A percentile compares a stretch with the other conserved stretches of the same genome.
These are phyloP conservation scores for Gastrophryne carolinensis DNA, from an alignment of 2,797 vertebrate genomes.

Conservation along the genomic window DNA sequence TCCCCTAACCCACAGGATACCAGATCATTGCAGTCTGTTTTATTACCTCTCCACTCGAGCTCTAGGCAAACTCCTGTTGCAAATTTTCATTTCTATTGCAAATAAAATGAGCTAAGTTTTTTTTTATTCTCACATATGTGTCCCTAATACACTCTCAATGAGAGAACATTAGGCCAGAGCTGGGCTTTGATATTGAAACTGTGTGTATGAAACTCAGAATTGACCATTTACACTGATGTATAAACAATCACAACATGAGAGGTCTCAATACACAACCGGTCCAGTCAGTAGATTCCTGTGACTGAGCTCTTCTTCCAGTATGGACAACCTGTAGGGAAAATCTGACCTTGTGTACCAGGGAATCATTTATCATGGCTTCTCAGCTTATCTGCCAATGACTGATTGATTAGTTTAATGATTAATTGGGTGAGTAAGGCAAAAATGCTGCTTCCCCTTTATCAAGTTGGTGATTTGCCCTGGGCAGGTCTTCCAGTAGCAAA, in stretches of 20 bases:
- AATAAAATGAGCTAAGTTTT: too few species aligned
- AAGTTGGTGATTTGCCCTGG: conserved; percentile 9
- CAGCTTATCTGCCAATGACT: conserved; percentile 40
- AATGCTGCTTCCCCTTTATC: conserved; percentile 27
- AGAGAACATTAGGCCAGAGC: too few species aligned
- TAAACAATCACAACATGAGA: background rate
- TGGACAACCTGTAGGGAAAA: conserved; percentile 13
- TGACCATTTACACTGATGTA: background rate
- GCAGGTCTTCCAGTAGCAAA: conserved; percentile 29
- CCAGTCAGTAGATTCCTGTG: too few species aligned
- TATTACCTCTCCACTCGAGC: too few species aligned
- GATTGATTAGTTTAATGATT: conserved; percentile 52
- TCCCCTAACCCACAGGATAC: too few species aligned
- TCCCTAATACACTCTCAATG: too few species aligned
- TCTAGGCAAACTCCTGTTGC: too few species aligned
- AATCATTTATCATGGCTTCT: conserved; percentile 13
- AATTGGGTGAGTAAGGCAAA: conserved; percentile 32
- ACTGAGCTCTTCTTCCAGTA: conserved; percentile 1
- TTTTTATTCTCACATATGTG: too few species aligned
- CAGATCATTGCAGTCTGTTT: too few species aligned
- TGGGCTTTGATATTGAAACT: too few species aligned
- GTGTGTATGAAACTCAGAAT: too few species aligned
- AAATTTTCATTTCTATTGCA: too few species aligned
- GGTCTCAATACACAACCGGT: conserved; percentile 8
- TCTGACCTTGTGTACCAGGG: conserved; percentile 26